Evolutionary conservation across 2,113 vertebrate genomes (phyloP).

Genomic region (Lagopus leucura): DNA sequence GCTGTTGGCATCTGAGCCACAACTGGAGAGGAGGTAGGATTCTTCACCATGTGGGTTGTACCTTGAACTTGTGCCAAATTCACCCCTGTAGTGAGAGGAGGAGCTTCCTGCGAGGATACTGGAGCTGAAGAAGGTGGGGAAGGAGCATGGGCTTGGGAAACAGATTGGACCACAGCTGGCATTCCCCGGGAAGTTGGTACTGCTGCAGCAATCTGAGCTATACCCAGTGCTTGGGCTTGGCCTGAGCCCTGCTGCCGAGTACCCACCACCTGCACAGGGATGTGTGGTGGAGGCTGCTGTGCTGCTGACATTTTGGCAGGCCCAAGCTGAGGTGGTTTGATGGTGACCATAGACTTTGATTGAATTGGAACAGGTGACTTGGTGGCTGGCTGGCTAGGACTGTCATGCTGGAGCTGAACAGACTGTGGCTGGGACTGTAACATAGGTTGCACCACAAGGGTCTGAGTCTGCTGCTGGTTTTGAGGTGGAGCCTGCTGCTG

Average conservation of each 20-base stretch:
- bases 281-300: constrained; percentile 84
- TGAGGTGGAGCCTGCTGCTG: constrained; percentile 68
- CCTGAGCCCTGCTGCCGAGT: constrained; percentile 88
- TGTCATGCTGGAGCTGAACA: constrained; percentile 75
- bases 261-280: constrained; percentile 95
- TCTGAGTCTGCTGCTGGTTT: constrained; percentile 84
- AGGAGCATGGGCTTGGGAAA: constrained; percentile 73
- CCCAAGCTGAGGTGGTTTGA: constrained; percentile 79
- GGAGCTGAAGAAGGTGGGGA: constrained; percentile 72
- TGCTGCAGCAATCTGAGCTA: constrained; percentile 83
- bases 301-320: constrained; percentile 76
- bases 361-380: constrained; percentile 91
- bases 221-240: constrained; percentile 87
- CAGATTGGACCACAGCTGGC: constrained; percentile 77
- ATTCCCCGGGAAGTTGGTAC: constrained; percentile 72
- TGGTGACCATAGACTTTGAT: constrained; percentile 84
- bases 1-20: constrained; percentile 79
- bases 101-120: constrained; percentile 70
- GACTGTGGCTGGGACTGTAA: constrained; percentile 84
- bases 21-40: constrained; percentile 73
- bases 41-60: constrained; percentile 79
- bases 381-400: constrained; percentile 62
- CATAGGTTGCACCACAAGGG: constrained; percentile 94
- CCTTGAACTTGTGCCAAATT: constrained; percentile 79
- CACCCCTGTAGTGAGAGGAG: constrained; percentile 72